Conservation (phyloP, 2,888 invertebrate species). For the Shargacucullia verbasci region DNA sequence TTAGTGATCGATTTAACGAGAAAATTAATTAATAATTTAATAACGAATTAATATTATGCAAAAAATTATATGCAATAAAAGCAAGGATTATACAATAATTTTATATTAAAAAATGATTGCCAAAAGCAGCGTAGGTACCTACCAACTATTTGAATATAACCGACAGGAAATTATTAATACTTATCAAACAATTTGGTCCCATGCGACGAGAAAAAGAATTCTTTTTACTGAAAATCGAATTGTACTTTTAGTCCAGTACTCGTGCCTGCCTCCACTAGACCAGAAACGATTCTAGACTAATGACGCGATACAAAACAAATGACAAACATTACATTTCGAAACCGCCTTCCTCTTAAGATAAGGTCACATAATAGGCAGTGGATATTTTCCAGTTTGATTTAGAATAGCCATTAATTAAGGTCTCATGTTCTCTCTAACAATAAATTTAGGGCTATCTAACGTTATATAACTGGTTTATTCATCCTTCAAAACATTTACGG, state of each 20-base stretch:
- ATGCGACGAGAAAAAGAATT: background rate
- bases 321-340: background rate
- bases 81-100: too few species aligned
- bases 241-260: too few species aligned
- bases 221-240: background rate
- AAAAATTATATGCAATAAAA: too few species aligned
- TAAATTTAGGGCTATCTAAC: conserved; percentile 54
- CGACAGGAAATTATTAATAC: too few species aligned
- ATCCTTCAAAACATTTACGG: conserved; percentile 38
- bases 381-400: conserved; percentile 48
- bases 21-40: too few species aligned
- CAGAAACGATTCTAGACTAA: background rate
- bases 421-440: conserved; percentile 47
- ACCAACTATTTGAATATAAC: too few species aligned
- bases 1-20: too few species aligned
- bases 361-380: conserved; percentile 27
- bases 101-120: too few species aligned
- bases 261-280: too few species aligned
- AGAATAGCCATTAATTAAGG: conserved; percentile 46
- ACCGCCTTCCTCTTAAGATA: conserved; percentile 23
- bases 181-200: too few species aligned
- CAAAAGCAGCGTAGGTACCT: too few species aligned
- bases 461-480: conserved; percentile 49
- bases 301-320: background rate
- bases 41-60: too few species aligned